A percentile compares a stretch with the other conserved stretches of the same genome.
Conservation (phyloP, 2,113 vertebrate species). For the Heloderma charlesbogerti region DNA sequence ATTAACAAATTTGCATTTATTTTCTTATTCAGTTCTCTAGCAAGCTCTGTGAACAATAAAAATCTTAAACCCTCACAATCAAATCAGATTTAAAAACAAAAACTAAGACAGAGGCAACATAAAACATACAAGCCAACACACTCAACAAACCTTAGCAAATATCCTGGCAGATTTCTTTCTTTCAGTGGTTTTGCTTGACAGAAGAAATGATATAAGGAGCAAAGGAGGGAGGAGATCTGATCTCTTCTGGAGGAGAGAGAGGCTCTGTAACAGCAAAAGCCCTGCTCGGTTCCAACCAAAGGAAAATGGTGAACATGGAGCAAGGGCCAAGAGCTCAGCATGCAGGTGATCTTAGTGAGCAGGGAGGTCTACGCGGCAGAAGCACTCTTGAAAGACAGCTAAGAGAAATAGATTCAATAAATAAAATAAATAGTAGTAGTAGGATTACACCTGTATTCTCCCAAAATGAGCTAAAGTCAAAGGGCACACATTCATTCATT, state of each 20-base stretch:
- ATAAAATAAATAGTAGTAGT: background rate
- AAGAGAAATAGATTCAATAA: too few relatives aligned
- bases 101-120: too few relatives aligned
- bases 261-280: background rate
- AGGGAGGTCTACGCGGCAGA: background rate
- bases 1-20: slow-evolving; percentile 7
- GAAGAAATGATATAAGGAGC: too few relatives aligned
- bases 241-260: background rate
- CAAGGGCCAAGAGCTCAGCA: background rate
- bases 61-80: background rate
- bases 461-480: background rate
- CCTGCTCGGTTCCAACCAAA: background rate
- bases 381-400: too few relatives aligned
- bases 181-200: background rate
- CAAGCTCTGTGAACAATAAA: background rate
- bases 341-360: background rate
- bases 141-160: background rate
- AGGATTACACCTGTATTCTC: background rate
- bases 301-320: background rate
- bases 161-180: background rate
- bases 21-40: background rate
- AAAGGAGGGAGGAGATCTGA: background rate
- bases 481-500: too few relatives aligned
- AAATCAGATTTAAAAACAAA: background rate
- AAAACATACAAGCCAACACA: background rate